phyloP scores from a whole-genome alignment of 2,797 vertebrate genomes.

The Onychomys torridus region DNA sequence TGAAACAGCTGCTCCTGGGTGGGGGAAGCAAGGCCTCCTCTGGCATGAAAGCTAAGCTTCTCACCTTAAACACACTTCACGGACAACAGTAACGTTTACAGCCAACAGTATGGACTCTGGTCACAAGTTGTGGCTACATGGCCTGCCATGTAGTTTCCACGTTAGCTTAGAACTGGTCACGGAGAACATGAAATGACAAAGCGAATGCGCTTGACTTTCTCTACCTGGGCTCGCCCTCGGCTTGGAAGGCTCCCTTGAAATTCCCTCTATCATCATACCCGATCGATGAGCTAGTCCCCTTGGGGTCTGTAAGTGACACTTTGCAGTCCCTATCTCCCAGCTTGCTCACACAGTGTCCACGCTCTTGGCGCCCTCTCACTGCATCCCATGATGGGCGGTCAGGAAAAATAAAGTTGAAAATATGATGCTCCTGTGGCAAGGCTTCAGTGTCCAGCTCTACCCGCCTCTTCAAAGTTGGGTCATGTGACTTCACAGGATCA shows the following conservation, averaged over 20 bases:
- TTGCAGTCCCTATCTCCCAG: neutral
- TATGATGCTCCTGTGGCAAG: neutral
- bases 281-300: neutral
- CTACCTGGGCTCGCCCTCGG: neutral
- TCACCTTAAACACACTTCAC: slow-evolving; percentile 14
- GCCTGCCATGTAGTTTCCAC: neutral
- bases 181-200: neutral
- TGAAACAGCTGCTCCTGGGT: neutral
- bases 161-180: neutral
- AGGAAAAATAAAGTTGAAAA: neutral
- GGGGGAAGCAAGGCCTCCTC: neutral
- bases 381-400: neutral
- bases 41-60: neutral
- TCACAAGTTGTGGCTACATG: neutral
- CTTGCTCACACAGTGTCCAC: neutral
- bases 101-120: neutral
- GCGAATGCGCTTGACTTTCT: neutral
- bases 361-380: neutral
- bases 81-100: slow-evolving; percentile 5
- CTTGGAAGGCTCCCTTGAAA: neutral
- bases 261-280: neutral
- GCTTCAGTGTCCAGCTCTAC: neutral
- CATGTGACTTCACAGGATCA: neutral
- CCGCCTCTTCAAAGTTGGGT: slow-evolving; percentile 10
- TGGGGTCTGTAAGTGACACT: neutral